Evolutionary conservation across 2,113 vertebrate genomes (phyloP).

Genomic region (Ornithorhynchus anatinus): DNA sequence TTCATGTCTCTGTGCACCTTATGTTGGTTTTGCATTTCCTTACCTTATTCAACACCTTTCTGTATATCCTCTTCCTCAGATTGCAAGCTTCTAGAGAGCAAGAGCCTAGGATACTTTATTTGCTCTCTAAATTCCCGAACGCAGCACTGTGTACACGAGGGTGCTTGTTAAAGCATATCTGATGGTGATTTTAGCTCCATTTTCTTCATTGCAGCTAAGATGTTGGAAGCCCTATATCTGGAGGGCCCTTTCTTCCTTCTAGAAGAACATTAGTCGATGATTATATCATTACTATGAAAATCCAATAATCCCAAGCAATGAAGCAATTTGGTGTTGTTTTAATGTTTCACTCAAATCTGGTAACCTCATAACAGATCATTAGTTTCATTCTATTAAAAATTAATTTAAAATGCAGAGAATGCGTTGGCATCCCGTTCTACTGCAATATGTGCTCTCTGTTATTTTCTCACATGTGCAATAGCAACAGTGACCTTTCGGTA

Average conservation of each 20-base stretch:
- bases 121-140: neutral
- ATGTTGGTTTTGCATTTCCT: too few species aligned
- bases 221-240: neutral
- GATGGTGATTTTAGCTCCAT: too few species aligned
- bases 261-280: neutral
- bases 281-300: neutral
- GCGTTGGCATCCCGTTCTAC: slow-evolving; percentile 32
- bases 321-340: neutral
- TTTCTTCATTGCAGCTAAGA: too few species aligned
- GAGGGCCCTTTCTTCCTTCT: neutral
- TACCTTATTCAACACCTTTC: too few species aligned
- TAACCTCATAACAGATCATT: slow-evolving; percentile 8
- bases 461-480: slow-evolving; percentile 45
- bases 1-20: too few species aligned
- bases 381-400: slow-evolving; percentile 25
- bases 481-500: slow-evolving; percentile 44
- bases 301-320: neutral
- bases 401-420: slow-evolving; percentile 38
- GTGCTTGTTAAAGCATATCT: too few species aligned
- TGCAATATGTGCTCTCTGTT: slow-evolving; percentile 38
- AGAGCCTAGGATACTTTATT: neutral
- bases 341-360: slow-evolving; percentile 17
- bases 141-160: too few species aligned
- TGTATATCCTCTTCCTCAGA: too few species aligned
- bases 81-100: too few species aligned